Conservation (phyloP, 2,888 invertebrate genomes). For the Cheilosia urbana region DNA sequence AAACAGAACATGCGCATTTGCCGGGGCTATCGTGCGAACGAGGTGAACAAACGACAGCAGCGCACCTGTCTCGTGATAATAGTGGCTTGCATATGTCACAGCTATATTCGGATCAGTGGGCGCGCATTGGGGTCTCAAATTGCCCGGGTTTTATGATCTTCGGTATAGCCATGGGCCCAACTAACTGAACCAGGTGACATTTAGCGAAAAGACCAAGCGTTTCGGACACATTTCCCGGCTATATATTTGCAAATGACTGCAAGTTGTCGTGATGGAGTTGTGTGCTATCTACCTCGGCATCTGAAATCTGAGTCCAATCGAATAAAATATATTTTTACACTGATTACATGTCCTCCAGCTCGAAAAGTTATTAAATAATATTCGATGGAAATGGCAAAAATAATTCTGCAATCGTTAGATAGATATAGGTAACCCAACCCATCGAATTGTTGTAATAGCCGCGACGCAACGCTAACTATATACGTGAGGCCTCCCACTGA, state of each 20-base stretch:
- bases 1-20: not conserved
- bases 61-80: not conserved
- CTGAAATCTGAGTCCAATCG: no score
- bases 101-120: conserved; percentile 16
- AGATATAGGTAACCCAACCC: no score
- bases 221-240: not conserved
- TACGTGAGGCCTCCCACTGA: no score
- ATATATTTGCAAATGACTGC: not conserved
- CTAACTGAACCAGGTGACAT: not conserved
- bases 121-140: conserved; percentile 1
- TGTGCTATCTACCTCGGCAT: not conserved
- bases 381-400: no score
- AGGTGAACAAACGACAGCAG: conserved; percentile 6
- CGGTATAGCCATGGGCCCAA: not conserved
- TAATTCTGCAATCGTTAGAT: no score
- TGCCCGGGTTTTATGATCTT: not conserved
- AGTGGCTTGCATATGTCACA: not conserved
- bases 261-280: not conserved
- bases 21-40: not conserved
- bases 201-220: not conserved
- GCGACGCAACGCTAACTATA: no score
- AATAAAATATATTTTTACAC: no score
- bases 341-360: no score
- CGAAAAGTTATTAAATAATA: no score
- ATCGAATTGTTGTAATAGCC: no score